Conservation (phyloP, 2,888 invertebrate genomes). For the Dynastes maya region DNA sequence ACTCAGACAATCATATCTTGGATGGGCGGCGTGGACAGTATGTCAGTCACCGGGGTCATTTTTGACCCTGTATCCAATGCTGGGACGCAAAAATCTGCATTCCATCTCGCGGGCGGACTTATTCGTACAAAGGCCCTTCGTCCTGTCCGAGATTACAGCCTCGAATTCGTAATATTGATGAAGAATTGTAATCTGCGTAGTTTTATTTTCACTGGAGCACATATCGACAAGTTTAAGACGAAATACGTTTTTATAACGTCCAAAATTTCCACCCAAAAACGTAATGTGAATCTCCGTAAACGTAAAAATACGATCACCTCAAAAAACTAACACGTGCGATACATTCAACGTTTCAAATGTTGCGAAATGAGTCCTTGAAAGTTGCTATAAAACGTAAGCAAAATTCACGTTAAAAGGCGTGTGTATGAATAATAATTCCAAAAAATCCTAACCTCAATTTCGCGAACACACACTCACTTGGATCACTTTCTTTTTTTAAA, state of each 20-base stretch:
- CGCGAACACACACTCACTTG: background rate
- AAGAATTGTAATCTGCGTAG: slow-evolving; percentile 1
- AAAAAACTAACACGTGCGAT: background rate
- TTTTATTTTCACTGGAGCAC: slow-evolving; percentile 46
- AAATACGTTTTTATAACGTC: background rate
- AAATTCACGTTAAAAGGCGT: slow-evolving; percentile 6
- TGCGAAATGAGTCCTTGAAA: slow-evolving; percentile 47
- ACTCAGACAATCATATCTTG: slow-evolving; percentile 61
- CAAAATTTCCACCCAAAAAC: background rate
- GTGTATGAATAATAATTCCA: background rate
- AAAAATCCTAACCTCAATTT: slow-evolving; percentile 47
- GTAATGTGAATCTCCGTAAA: background rate
- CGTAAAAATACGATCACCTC: background rate
- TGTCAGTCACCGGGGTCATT: slow-evolving; percentile 78
- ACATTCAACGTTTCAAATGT: background rate
- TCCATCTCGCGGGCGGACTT: slow-evolving; percentile 64
- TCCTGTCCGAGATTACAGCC: slow-evolving; percentile 57
- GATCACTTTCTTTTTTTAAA: background rate
- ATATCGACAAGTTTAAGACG: slow-evolving; percentile 42
- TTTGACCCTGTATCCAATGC: slow-evolving; percentile 68
- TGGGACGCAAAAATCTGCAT: slow-evolving; percentile 65
- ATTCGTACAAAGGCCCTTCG: slow-evolving; percentile 66
- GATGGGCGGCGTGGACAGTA: slow-evolving; percentile 59
- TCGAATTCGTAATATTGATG: slow-evolving; percentile 38
- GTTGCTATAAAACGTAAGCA: slow-evolving; percentile 2